Evolutionary conservation across 2,888 invertebrate genomes (phyloP).

Genomic region (Amblyteles armatorius): DNA sequence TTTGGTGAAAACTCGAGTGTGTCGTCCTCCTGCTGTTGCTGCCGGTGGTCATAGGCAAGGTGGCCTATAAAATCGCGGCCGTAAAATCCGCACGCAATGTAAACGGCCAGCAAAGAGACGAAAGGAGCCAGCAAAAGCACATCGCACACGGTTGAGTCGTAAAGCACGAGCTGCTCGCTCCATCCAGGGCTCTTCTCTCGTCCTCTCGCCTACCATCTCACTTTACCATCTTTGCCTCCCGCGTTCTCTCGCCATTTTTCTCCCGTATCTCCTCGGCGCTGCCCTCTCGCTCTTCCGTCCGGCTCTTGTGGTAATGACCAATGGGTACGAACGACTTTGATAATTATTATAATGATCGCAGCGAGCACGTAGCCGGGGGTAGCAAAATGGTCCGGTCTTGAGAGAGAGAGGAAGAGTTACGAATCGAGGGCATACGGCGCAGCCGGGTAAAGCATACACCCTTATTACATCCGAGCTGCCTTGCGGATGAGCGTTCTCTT

Average conservation of each 20-base stretch:
- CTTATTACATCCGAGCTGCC: conserved; percentile 74
- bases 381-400: conserved; percentile 59
- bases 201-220: background rate
- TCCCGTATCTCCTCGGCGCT: conserved; percentile 17
- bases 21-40: conserved; percentile 27
- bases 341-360: conserved; percentile 81
- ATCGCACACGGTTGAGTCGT: conserved; percentile 66
- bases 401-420: conserved; percentile 18
- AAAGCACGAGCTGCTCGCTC: conserved; percentile 64
- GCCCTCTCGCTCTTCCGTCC: conserved; percentile 26
- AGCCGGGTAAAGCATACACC: conserved; percentile 70
- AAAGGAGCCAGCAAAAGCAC: conserved; percentile 45
- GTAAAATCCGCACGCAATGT: conserved; percentile 69
- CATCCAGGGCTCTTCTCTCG: conserved; percentile 45
- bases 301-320: conserved; percentile 70
- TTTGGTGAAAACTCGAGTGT: conserved; percentile 40
- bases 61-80: conserved; percentile 67
- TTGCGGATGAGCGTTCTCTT: conserved; percentile 64
- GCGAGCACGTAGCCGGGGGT: conserved; percentile 52
- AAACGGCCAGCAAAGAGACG: conserved; percentile 54
- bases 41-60: conserved; percentile 63
- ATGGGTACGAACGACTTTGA: conserved; percentile 75
- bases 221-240: conserved; percentile 25
- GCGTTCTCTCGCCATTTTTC: conserved; percentile 42
- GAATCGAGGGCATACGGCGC: conserved; percentile 32